Conservation (phyloP, 2,113 vertebrate genomes). For the Gallinago jamesoni region DNA sequence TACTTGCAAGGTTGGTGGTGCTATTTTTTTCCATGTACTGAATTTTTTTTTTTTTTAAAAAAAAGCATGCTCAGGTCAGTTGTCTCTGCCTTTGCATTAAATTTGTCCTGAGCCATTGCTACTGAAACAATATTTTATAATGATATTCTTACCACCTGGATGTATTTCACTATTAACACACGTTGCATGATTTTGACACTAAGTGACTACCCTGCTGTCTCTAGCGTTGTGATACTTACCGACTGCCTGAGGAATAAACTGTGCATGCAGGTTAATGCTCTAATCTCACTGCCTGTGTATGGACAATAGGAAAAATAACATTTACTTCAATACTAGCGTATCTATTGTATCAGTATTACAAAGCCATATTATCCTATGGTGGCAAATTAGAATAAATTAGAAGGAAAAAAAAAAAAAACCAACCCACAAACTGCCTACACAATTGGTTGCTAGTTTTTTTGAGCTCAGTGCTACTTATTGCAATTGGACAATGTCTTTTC, state of each 20-base stretch:
- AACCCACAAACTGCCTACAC: neutral
- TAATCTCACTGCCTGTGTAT: slow-evolving; percentile 87
- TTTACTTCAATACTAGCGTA: slow-evolving; percentile 62
- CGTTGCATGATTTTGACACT: slow-evolving; percentile 75
- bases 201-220: slow-evolving; percentile 43
- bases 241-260: slow-evolving; percentile 40
- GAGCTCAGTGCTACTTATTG: neutral
- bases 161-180: slow-evolving; percentile 68
- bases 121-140: slow-evolving; percentile 91
- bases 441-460: neutral
- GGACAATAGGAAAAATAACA: slow-evolving; percentile 77
- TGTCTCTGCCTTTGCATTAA: slow-evolving; percentile 97
- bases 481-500: slow-evolving; percentile 46
- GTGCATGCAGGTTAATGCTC: slow-evolving; percentile 75
- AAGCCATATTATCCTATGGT: slow-evolving; percentile 68
- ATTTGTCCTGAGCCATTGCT: slow-evolving; percentile 91
- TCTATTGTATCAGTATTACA: slow-evolving; percentile 50
- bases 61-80: slow-evolving; percentile 88
- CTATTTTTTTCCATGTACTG: slow-evolving; percentile 88
- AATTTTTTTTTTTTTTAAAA: slow-evolving; percentile 69
- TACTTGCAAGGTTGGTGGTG: slow-evolving; percentile 94
- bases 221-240: slow-evolving; percentile 28
- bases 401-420: neutral
- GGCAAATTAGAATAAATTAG: slow-evolving; percentile 42
- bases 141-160: slow-evolving; percentile 88